Evolutionary conservation across 2,113 vertebrate species (phyloP), one percentile per base, ranked within the genome.

Genomic region (Gymnogyps californianus): DNA sequence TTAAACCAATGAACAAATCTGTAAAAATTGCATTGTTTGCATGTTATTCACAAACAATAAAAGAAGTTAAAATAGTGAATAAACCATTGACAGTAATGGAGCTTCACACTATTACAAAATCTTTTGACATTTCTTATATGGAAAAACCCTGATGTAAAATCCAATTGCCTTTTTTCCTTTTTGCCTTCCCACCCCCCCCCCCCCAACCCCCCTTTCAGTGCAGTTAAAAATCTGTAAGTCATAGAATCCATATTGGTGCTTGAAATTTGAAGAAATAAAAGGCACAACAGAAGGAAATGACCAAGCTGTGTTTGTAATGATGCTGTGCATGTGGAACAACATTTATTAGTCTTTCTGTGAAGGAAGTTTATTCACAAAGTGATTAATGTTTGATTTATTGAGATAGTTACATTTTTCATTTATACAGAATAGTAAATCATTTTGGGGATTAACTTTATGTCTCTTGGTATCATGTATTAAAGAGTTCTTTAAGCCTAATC

Each of bases 231-330:
- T 58, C 24, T 8, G 1, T 31, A 93, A 92, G 26, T 59, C 28
- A 51, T 42, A 69, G 55, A 83, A 84, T 83, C 44, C 10, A 49
- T 74, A 52, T 21, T 38, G 18, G 20, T 88, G 64, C 46, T 61
- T 91, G 83, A 91, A 77, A 90, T 81, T 59, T 80, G 67, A 92
- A 80, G 82, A 94, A 82, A 95, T 74, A 89, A 90, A 96, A 88
- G 22, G 20, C 49, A 59, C 24, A 87, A 90, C 11, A 61, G 57
- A 80, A 31, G 13, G 55, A 95, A 96, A 96, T 76, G 21, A 96
- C 87, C 70, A 91, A 75, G 44, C 29, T 87, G 24, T 77, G 51
- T 93, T 94, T 93, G 52, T 57, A 94, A 91, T 66, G 40, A 77
- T 83, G 52, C 10, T 83, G 34, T 83, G 19, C 34, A 24, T 42